These are phyloP conservation scores for Sakesphorus luctuosus DNA, from an alignment of 2,113 vertebrate genomes.

Conservation along the genomic window DNA sequence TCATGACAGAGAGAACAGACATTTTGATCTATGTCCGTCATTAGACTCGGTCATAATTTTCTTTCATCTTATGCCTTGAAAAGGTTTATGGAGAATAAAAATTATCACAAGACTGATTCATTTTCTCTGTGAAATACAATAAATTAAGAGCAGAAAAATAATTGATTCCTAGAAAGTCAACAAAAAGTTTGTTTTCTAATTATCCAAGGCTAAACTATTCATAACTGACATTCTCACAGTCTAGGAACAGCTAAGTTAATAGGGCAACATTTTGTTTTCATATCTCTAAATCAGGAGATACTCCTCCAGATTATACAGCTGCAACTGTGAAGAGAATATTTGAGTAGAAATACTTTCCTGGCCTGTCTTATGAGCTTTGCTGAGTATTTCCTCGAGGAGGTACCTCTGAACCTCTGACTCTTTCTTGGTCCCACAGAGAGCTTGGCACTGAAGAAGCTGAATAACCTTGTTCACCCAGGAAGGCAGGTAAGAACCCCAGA, in stretches of 20 bases:
- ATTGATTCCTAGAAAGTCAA: constrained; percentile 2
- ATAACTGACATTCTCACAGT: not conserved
- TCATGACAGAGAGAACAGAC: not conserved
- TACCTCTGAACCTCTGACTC: not conserved
- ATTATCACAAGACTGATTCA: not conserved
- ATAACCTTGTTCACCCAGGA: not conserved
- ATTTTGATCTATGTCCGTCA: not conserved
- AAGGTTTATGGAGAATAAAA: not conserved
- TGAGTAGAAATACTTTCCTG: not conserved
- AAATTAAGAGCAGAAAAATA: constrained; percentile 8
- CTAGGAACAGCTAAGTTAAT: not conserved
- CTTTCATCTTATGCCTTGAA: constrained; percentile 2
- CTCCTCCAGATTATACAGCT: not conserved
- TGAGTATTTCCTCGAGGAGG: not conserved
- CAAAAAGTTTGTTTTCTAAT: constrained; percentile 40
- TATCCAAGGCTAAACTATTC: not conserved
- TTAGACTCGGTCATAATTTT: not conserved
- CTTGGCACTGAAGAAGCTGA: not conserved
- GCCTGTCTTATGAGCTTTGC: not conserved
- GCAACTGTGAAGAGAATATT: not conserved
- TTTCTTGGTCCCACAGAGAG: not conserved
- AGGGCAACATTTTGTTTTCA: not conserved
- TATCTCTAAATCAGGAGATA: not conserved
- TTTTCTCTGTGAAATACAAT: constrained; percentile 12
- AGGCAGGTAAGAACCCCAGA: not conserved